Evolutionary conservation across 2,888 invertebrate species (phyloP).

Genomic region (Diploptera punctata): DNA sequence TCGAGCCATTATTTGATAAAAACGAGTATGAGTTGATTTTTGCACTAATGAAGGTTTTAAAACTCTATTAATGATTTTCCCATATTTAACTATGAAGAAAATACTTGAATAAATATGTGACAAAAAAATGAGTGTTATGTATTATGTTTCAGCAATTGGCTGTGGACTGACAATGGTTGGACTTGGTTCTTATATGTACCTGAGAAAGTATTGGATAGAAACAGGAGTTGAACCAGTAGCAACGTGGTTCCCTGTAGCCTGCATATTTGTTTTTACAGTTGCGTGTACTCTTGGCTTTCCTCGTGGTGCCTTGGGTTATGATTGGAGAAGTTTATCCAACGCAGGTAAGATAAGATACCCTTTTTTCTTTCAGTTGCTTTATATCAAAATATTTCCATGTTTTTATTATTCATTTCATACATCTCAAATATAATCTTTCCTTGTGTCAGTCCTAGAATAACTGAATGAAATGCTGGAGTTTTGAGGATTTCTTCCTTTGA

Average conservation of each 20-base stretch:
- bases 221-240: constrained; percentile 51
- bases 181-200: constrained; percentile 66
- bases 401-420: no score
- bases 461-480: no score
- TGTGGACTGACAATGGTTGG: constrained; percentile 69
- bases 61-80: no score
- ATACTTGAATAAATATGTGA: not conserved
- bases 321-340: constrained; percentile 76
- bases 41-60: no score
- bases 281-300: constrained; percentile 69
- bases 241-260: constrained; percentile 68
- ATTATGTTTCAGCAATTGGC: constrained; percentile 53
- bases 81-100: no score
- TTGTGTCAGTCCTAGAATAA: no score
- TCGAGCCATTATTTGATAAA: no score
- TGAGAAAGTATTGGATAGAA: constrained; percentile 58
- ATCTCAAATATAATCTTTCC: no score
- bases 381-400: no score
- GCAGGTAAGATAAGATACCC: constrained; percentile 55
- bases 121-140: not conserved
- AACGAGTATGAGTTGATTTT: no score
- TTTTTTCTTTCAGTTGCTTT: no score
- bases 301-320: constrained; percentile 77
- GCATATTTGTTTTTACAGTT: constrained; percentile 66
- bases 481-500: no score